Evolutionary conservation across 2,113 vertebrate species (phyloP), one percentile per base, ranked within the genome.

Genomic region (Alexandromys fortis): DNA sequence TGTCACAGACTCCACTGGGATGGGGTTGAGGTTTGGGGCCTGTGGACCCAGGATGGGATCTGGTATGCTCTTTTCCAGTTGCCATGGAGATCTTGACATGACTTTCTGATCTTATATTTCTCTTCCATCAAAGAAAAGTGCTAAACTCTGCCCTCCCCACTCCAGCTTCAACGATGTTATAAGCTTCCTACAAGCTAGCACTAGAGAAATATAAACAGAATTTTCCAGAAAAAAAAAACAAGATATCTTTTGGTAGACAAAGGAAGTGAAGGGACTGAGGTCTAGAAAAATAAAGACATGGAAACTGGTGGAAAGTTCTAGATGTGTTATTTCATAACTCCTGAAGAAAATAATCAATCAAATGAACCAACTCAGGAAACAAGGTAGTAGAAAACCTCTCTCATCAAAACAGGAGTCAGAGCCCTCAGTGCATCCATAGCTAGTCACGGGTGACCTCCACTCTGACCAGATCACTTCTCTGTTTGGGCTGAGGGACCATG

Each of bases 281-380:
- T 78, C 87, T 26, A 78, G 24, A 63, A 91, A 96, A 92, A 72
- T 30, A 52, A 92, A 93, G 92, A 85, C 3, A 55, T 55, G 67
- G 77, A 78, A 73, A 89, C 61, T 55, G 77, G 42, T 49, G 35
- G 47, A 94, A 94, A 38, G 58, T 67, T 86, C 82, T 65, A 95
- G 91, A 86, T 5, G 16, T 26, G 38, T 82, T 73, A 70, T 75
- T 79, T 91, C 30, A 73, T 30, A 22, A 28, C 72, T 91, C 79
- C 76, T 77, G 4, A 49, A 14, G 76, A 77, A 91, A 93, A 24
- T 3, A 86, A 38, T 11, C 45, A 67, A 49, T 63, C 79, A 86
- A 81, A n/a, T 2, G n/a, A 94, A 92, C 33, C 42, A 49, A 72
- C 11, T n/a, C 92, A 77, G 42, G 85, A 93, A 85, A 88, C 8